Conservation (phyloP, 2,797 vertebrate genomes). For the Chaenodraco wilsoni region DNA sequence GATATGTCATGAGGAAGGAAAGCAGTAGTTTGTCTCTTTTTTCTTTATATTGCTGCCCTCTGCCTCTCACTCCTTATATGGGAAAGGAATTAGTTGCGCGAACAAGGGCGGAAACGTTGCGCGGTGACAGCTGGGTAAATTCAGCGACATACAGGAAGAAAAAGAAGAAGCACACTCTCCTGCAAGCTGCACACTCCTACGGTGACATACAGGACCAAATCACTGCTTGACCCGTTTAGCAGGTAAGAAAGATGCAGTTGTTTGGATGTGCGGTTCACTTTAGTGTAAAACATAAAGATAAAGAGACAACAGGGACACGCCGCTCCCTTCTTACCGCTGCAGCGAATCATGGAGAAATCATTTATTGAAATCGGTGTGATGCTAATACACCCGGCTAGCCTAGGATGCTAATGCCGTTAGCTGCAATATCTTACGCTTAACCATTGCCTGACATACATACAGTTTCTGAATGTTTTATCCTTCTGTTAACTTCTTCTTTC, state of each 20-base stretch:
- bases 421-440: not conserved
- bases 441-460: not conserved
- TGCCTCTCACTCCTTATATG: conserved; percentile 80
- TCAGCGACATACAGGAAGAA: conserved; percentile 80
- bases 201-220: conserved; percentile 52
- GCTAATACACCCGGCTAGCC: conserved; percentile 57
- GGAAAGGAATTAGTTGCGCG: conserved; percentile 75
- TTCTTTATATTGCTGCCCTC: conserved; percentile 5
- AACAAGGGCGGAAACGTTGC: conserved; percentile 81
- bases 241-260: conserved; percentile 66
- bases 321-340: conserved; percentile 1
- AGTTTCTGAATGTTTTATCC: not conserved
- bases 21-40: not conserved
- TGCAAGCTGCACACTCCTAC: conserved; percentile 22
- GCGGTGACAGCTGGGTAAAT: conserved; percentile 83
- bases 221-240: conserved; percentile 62
- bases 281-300: not conserved
- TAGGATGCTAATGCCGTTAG: not conserved
- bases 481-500: not conserved
- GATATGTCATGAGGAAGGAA: conserved; percentile 15
- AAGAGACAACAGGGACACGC: not conserved
- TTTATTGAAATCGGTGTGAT: conserved; percentile 47
- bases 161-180: conserved; percentile 43
- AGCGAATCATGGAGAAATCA: conserved; percentile 31
- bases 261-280: fast-evolving